These are phyloP conservation scores for Stratiolaelaps scimitus DNA, from an alignment of 1,140 invertebrate genomes.

Conservation along the genomic window DNA sequence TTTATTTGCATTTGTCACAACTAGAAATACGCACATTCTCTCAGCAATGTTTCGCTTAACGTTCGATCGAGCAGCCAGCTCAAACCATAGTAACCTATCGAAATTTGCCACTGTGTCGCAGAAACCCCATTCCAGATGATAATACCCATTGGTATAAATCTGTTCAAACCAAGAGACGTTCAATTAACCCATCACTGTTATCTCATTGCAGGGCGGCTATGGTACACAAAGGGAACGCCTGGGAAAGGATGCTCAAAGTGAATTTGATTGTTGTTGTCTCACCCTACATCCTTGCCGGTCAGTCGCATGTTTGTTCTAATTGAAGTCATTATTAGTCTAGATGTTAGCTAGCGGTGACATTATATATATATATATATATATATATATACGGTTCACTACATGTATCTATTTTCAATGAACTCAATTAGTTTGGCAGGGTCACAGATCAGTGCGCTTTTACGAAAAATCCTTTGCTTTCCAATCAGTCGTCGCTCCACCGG, in stretches of 20 bases:
- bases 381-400: background rate
- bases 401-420: too few species aligned
- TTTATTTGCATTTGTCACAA: too few species aligned
- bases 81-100: too few species aligned
- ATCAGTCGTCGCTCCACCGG: background rate
- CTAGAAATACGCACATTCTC: too few species aligned
- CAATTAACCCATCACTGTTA: too few species aligned
- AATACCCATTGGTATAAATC: too few species aligned
- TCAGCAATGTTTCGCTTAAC: too few species aligned
- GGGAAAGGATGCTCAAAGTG: constrained; percentile 92
- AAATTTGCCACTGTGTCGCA: too few species aligned
- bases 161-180: too few species aligned
- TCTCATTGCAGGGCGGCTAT: constrained; percentile 42
- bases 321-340: constrained; percentile 42
- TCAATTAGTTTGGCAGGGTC: too few species aligned
- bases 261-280: constrained; percentile 94
- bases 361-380: constrained; percentile 31
- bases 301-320: constrained; percentile 68
- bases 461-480: background rate
- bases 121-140: too few species aligned
- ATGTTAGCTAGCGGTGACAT: constrained; percentile 27
- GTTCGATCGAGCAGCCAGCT: too few species aligned
- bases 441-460: background rate
- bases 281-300: constrained; percentile 80
- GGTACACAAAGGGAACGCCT: constrained; percentile 52